Percentiles rank a stretch among this genome's conserved stretches.
These are phyloP conservation scores for Apogon hyalosoma DNA, from an alignment of 2,797 vertebrate genomes.

Conservation along the genomic window DNA sequence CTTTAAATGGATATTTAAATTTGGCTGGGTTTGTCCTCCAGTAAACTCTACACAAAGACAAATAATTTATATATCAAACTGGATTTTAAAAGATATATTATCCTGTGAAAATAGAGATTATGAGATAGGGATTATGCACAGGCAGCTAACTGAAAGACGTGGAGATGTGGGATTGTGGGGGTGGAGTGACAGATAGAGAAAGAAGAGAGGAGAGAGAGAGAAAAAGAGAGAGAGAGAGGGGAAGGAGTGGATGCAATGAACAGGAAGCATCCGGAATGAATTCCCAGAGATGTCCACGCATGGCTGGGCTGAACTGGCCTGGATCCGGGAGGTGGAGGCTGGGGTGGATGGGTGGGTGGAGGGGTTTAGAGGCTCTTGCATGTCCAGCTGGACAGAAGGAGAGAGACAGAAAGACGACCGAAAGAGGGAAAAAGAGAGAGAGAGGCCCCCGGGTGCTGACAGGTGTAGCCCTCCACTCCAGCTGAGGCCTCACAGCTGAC, in stretches of 20 bases:
- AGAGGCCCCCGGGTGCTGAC: slow-evolving; percentile 79
- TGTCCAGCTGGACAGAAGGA: slow-evolving; percentile 78
- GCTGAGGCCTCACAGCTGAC: slow-evolving; percentile 85
- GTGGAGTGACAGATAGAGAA: slow-evolving; percentile 55
- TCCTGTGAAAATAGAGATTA: slow-evolving; percentile 28
- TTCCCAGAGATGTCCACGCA: slow-evolving; percentile 81
- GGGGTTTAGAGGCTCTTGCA: slow-evolving; percentile 72
- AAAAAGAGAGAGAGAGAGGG: slow-evolving; percentile 13
- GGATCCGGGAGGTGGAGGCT: slow-evolving; percentile 77
- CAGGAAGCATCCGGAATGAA: slow-evolving; percentile 82
- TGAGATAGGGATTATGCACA: slow-evolving; percentile 29
- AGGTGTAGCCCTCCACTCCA: slow-evolving; percentile 85
- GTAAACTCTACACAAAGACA: background rate
- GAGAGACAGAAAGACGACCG: slow-evolving; percentile 54
- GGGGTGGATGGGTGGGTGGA: slow-evolving; percentile 38
- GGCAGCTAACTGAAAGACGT: slow-evolving; percentile 40
- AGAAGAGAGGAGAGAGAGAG: slow-evolving; percentile 7
- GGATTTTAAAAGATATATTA: too few relatives aligned
- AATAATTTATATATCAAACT: slow-evolving; percentile 14
- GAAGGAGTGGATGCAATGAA: slow-evolving; percentile 71
- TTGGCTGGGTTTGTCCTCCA: background rate
- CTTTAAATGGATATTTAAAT: background rate
- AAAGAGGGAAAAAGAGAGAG: slow-evolving; percentile 46
- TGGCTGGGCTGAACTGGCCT: slow-evolving; percentile 82
- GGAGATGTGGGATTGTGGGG: slow-evolving; percentile 24